Evolutionary conservation across 2,888 invertebrate species (phyloP).

Genomic region (Podabrus alpinus): DNA sequence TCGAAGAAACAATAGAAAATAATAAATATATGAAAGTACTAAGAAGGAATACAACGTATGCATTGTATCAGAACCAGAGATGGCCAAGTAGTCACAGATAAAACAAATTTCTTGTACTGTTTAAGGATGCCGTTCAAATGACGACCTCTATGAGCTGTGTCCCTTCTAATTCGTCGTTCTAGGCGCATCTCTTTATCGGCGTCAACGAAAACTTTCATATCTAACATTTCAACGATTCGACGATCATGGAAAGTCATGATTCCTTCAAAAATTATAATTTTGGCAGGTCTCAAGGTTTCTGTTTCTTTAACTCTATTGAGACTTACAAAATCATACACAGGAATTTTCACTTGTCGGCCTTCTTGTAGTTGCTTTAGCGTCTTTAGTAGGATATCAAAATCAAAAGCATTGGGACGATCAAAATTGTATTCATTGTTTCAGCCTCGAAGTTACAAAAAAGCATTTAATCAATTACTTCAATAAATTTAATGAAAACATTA

Average conservation of each 20-base stretch:
- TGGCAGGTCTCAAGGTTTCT: constrained; percentile 99
- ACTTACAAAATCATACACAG: constrained; percentile 96
- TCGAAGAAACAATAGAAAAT: too few relatives aligned
- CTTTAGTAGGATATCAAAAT: constrained; percentile 85
- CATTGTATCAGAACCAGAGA: too few relatives aligned
- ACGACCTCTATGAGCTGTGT: constrained; percentile 89
- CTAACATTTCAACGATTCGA: constrained; percentile 82
- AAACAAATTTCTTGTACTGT: constrained; percentile 96
- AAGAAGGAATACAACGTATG: too few relatives aligned
- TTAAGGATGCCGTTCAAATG: constrained; percentile 92
- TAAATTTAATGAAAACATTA: too few relatives aligned
- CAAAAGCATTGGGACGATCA: constrained; percentile 99
- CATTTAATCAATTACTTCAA: too few relatives aligned
- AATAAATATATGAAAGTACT: too few relatives aligned
- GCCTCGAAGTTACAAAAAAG: too few relatives aligned
- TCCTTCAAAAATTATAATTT: constrained; percentile 99
- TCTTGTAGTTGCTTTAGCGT: constrained; percentile 88
- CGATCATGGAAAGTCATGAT: constrained; percentile 92
- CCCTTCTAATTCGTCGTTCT: constrained; percentile 83
- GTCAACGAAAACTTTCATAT: constrained; percentile 99
- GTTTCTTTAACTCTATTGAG: constrained; percentile 87
- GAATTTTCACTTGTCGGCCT: constrained; percentile 95
- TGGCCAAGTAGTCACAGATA: too few relatives aligned
- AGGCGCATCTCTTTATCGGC: constrained; percentile 96
- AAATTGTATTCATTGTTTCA: constrained; percentile 96